Evolutionary conservation across 2,797 vertebrate genomes (phyloP).

Genomic region (Antennarius maculatus): DNA sequence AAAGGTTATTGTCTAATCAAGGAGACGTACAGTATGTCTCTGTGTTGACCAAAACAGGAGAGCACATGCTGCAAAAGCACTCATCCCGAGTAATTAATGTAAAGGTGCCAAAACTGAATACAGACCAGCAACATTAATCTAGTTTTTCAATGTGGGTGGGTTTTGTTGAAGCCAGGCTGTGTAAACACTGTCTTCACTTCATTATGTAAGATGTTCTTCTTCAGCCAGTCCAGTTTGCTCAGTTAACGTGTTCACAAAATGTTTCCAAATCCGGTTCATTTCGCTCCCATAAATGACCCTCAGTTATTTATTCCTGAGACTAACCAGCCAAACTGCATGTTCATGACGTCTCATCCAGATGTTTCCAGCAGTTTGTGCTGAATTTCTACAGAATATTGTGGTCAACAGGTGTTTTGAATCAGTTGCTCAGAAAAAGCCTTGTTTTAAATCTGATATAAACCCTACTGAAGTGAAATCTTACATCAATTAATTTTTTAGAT

Average conservation of each 20-base stretch:
- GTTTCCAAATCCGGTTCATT: constrained; percentile 7
- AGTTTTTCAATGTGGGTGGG: neutral
- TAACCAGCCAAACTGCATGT: neutral
- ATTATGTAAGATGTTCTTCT: constrained; percentile 22
- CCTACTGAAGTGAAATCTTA: neutral
- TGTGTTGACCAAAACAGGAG: neutral
- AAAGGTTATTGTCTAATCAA: no score
- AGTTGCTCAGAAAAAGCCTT: neutral
- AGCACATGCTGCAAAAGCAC: neutral
- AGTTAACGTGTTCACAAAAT: neutral
- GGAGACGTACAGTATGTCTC: neutral
- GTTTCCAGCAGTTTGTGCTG: constrained; percentile 13
- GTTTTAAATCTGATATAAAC: neutral
- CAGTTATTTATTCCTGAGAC: neutral
- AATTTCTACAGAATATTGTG: neutral
- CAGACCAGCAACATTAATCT: neutral
- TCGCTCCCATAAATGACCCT: neutral
- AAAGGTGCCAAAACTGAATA: neutral
- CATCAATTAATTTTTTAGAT: no score
- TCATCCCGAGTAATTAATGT: neutral
- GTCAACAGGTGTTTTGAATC: neutral
- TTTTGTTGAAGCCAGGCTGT: neutral
- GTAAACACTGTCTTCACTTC: constrained; percentile 3
- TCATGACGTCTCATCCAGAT: constrained; percentile 17
- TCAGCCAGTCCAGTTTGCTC: constrained; percentile 28